Evolutionary conservation across 2,113 vertebrate species (phyloP).

Genomic region (Coracopsis vasa): DNA sequence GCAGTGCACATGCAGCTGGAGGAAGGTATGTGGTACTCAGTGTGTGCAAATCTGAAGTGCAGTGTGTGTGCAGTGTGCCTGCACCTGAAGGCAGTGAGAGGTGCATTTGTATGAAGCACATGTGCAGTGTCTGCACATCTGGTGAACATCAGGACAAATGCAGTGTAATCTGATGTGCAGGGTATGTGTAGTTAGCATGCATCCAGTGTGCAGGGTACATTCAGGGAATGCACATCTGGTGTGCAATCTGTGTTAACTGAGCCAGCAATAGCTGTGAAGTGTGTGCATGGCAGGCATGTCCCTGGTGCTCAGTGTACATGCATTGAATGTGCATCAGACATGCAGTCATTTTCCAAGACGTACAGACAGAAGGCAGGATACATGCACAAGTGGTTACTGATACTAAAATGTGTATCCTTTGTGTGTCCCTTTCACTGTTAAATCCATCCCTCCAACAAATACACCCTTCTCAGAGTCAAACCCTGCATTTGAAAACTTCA

Average conservation of each 20-base stretch:
- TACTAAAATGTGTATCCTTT: fast-evolving
- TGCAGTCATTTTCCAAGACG: fast-evolving
- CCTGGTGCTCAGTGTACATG: background rate
- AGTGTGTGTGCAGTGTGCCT: fast-evolving
- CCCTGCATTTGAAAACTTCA: background rate
- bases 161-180: fast-evolving
- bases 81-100: background rate
- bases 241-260: too few species aligned
- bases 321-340: fast-evolving
- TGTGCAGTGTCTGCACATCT: background rate
- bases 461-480: background rate
- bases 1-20: background rate
- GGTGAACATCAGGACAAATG: background rate
- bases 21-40: background rate
- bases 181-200: background rate
- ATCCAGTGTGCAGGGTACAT: fast-evolving
- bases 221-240: too few species aligned
- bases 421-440: background rate
- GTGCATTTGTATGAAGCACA: background rate
- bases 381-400: background rate
- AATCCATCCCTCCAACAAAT: background rate
- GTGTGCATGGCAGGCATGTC: background rate
- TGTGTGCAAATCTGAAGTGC: background rate
- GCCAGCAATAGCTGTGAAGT: background rate
- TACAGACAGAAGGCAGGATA: background rate